phyloP scores from a whole-genome alignment of 2,888 invertebrate species.

The Folsomia candida region DNA sequence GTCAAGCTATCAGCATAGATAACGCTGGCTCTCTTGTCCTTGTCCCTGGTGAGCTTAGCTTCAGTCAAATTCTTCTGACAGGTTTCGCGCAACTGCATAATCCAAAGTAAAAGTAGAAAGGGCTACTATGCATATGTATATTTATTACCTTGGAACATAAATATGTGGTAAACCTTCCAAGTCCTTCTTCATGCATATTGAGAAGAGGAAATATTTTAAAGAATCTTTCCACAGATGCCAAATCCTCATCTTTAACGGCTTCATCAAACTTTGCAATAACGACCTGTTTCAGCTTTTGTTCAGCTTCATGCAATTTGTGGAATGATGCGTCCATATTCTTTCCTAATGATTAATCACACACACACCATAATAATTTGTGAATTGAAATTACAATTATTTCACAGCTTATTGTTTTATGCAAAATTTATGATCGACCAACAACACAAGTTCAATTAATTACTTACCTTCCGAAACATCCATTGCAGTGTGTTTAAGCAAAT shows the following conservation, averaged over 20 bases:
- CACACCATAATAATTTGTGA: no score
- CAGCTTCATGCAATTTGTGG: constrained; percentile 71
- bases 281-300: constrained; percentile 67
- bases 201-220: constrained; percentile 96
- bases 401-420: background rate
- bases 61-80: constrained; percentile 70
- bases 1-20: constrained; percentile 83
- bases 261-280: constrained; percentile 83
- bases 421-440: background rate
- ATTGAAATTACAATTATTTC: no score
- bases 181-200: constrained; percentile 84
- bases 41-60: constrained; percentile 64
- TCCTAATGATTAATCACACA: no score
- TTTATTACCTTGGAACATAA: constrained; percentile 70
- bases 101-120: constrained; percentile 4
- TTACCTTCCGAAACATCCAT: constrained; percentile 69
- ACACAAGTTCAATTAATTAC: no score
- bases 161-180: constrained; percentile 82
- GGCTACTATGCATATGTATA: background rate
- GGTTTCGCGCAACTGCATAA: constrained; percentile 61
- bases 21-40: constrained; percentile 71
- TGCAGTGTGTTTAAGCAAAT: constrained; percentile 71
- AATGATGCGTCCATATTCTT: constrained; percentile 71
- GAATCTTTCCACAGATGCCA: constrained; percentile 86
- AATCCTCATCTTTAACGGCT: constrained; percentile 81